Conservation (phyloP, 2,797 vertebrate genomes). For the Antrozous pallidus region DNA sequence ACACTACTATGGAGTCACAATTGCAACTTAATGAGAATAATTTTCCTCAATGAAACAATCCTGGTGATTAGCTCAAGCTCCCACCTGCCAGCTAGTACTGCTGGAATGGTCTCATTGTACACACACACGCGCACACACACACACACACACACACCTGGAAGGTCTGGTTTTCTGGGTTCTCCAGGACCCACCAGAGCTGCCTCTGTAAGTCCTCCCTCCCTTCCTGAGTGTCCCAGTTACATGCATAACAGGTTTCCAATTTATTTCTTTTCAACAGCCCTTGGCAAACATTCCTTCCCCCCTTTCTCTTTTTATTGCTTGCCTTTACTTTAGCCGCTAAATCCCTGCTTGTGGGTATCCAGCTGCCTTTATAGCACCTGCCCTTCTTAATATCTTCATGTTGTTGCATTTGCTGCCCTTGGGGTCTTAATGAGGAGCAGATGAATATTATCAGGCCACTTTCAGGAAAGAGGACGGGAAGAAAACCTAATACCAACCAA, state of each 20-base stretch:
- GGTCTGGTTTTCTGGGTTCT: slow-evolving; percentile 38
- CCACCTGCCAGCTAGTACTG: slow-evolving; percentile 16
- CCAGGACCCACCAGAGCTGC: not conserved
- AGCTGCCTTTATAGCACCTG: slow-evolving; percentile 42
- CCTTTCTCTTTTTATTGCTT: slow-evolving; percentile 58
- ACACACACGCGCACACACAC: not conserved
- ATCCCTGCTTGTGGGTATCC: slow-evolving; percentile 45
- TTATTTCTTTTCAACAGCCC: slow-evolving; percentile 69
- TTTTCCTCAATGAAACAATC: slow-evolving; percentile 60
- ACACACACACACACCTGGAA: not conserved
- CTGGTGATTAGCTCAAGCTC: slow-evolving; percentile 34
- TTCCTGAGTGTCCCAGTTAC: slow-evolving; percentile 69
- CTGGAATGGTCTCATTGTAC: not conserved
- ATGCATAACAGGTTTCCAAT: slow-evolving; percentile 73
- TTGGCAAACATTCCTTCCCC: slow-evolving; percentile 42
- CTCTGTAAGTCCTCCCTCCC: not conserved
- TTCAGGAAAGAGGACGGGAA: slow-evolving; percentile 45
- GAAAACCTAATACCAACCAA: slow-evolving; percentile 44
- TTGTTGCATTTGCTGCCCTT: slow-evolving; percentile 50
- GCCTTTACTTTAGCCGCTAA: slow-evolving; percentile 64
- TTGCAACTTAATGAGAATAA: slow-evolving; percentile 51
- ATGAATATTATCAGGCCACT: slow-evolving; percentile 65
- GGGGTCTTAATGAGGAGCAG: slow-evolving; percentile 68
- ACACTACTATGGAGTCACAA: slow-evolving; percentile 29
- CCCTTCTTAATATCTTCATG: slow-evolving; percentile 48